These are phyloP conservation scores for Huso huso DNA, from an alignment of 2,797 vertebrate species.

Conservation along the genomic window DNA sequence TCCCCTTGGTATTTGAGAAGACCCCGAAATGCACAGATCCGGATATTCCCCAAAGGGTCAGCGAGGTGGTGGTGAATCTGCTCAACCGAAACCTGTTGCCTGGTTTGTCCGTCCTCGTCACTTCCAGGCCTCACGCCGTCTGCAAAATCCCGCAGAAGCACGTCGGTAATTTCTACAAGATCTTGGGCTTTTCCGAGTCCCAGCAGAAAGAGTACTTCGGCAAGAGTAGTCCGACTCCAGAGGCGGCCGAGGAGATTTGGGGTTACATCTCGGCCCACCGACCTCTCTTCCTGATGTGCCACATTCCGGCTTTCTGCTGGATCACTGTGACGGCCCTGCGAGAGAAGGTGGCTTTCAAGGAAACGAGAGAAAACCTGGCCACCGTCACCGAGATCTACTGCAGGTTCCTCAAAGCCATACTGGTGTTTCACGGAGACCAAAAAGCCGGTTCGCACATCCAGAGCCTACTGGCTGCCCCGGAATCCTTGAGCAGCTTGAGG, in stretches of 20 bases:
- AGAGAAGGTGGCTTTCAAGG: neutral
- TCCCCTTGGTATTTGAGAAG: constrained; percentile 32
- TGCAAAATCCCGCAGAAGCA: constrained; percentile 32
- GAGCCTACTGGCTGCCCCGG: constrained; percentile 33
- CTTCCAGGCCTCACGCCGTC: constrained; percentile 35
- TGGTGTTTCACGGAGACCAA: constrained; percentile 34
- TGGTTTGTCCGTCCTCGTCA: constrained; percentile 32
- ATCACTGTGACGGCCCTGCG: constrained; percentile 35
- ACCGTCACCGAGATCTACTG: constrained; percentile 42
- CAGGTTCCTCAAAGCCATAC: constrained; percentile 37
- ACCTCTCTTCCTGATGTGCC: constrained; percentile 40
- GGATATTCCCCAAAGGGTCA: constrained; percentile 25
- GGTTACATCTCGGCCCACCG: constrained; percentile 30
- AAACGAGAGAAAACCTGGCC: constrained; percentile 15
- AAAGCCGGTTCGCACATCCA: constrained; percentile 24
- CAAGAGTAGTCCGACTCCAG: constrained; percentile 21
- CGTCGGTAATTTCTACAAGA: constrained; percentile 28
- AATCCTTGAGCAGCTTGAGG: constrained; percentile 24
- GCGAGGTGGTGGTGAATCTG: constrained; percentile 35
- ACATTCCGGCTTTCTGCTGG: constrained; percentile 44
- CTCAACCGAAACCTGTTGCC: constrained; percentile 37
- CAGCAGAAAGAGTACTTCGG: constrained; percentile 38
- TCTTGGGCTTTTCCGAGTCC: constrained; percentile 32
- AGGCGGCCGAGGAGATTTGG: constrained; percentile 23
- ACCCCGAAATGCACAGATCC: constrained; percentile 40